Evolutionary conservation across 2,113 vertebrate species (phyloP).

Genomic region (Channa argus): DNA sequence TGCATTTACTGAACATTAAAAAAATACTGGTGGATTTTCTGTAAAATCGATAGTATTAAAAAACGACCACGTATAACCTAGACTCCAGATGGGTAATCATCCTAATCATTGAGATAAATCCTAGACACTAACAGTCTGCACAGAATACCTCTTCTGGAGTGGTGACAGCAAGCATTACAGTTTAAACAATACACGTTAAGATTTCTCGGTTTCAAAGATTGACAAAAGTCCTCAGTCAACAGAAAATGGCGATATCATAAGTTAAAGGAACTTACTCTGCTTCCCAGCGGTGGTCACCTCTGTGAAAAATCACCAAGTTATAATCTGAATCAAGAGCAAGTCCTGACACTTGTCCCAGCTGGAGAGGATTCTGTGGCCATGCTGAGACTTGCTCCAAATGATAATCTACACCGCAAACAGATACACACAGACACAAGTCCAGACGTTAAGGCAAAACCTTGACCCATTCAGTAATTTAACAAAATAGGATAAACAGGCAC

Average conservation of each 20-base stretch:
- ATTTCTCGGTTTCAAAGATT: neutral
- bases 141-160: too few species aligned
- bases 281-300: slow-evolving; percentile 94
- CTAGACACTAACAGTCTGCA: too few species aligned
- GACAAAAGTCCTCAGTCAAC: neutral
- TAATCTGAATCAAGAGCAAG: slow-evolving; percentile 89
- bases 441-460: neutral
- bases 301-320: slow-evolving; percentile 95
- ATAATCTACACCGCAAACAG: slow-evolving; percentile 78
- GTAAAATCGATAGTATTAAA: too few species aligned
- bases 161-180: too few species aligned
- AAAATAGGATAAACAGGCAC: too few species aligned
- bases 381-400: slow-evolving; percentile 87
- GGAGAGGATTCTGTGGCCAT: slow-evolving; percentile 89
- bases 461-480: neutral
- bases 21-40: too few species aligned
- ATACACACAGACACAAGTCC: slow-evolving; percentile 23
- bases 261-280: slow-evolving; percentile 85
- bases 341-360: slow-evolving; percentile 94
- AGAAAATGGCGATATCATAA: neutral
- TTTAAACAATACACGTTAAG: too few species aligned
- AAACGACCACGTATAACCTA: too few species aligned
- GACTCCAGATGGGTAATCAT: too few species aligned
- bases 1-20: too few species aligned
- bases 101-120: too few species aligned